These are phyloP conservation scores for Cephalotes varians DNA, from an alignment of 2,888 invertebrate species.

Conservation along the genomic window DNA sequence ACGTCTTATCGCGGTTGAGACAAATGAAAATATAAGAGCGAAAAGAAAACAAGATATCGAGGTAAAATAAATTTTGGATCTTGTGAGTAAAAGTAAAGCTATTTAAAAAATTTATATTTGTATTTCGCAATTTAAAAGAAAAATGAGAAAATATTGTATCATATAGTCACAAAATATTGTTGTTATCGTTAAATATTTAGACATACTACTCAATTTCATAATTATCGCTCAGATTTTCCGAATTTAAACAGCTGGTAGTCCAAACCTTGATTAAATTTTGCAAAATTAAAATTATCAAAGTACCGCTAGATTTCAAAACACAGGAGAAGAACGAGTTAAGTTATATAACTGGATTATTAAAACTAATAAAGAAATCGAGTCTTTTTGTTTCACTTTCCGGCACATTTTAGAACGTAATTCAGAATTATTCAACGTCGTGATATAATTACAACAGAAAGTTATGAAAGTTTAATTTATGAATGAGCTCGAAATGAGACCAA, in stretches of 20 bases:
- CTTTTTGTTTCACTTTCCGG: conserved; percentile 9
- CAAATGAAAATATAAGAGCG: not conserved
- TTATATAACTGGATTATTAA: conserved; percentile 6
- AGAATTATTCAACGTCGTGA: conserved; percentile 45
- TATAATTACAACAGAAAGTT: conserved; percentile 34
- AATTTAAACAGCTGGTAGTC: not conserved
- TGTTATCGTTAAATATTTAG: not conserved
- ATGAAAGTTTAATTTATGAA: conserved; percentile 15
- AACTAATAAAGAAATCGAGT: conserved; percentile 24
- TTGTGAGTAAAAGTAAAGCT: not conserved
- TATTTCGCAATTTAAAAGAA: not conserved
- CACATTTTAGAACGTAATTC: conserved; percentile 37
- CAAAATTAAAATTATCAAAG: not conserved
- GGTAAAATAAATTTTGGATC: not conserved
- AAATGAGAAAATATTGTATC: not conserved
- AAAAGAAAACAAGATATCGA: not conserved
- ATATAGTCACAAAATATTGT: not conserved
- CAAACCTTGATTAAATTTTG: not conserved
- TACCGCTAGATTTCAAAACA: conserved; percentile 13
- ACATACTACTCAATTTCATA: not conserved
- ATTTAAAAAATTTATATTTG: not conserved
- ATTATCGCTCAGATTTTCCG: not conserved
- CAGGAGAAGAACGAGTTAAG: not conserved
- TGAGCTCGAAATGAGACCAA: not conserved
- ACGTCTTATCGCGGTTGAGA: not conserved